Conservation (phyloP, 2,888 invertebrate species). For the Acronicta leporina region DNA sequence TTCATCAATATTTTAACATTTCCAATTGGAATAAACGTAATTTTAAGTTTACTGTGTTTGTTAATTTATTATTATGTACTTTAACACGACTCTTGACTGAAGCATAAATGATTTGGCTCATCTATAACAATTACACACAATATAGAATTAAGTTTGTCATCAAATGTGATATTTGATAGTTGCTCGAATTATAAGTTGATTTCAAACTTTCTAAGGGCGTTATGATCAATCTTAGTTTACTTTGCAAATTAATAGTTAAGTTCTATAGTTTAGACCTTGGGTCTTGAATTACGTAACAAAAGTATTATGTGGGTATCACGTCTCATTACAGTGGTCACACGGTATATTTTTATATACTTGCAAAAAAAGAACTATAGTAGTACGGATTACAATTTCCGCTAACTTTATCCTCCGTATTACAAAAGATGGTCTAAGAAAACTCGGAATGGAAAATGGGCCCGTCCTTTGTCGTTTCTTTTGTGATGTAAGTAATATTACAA, state of each 20-base stretch:
- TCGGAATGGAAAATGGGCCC: no score
- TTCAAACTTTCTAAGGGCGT: background rate
- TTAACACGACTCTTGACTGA: no score
- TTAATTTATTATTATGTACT: background rate
- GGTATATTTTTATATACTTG: no score
- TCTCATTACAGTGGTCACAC: background rate
- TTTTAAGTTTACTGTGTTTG: constrained; percentile 5
- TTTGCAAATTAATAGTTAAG: constrained; percentile 6
- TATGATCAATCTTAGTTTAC: constrained; percentile 7
- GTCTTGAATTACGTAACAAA: background rate
- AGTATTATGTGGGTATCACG: background rate
- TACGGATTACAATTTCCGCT: background rate
- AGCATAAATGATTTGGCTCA: no score
- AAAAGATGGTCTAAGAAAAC: no score
- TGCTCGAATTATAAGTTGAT: background rate
- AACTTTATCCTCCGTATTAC: background rate
- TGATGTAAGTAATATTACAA: no score
- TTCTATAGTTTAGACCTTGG: background rate
- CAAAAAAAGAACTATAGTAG: no score
- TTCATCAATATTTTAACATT: constrained; percentile 14
- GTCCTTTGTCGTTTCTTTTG: no score
- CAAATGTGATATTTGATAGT: background rate
- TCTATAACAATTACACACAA: no score
- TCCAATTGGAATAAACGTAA: background rate
- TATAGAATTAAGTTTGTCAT: background rate